phyloP scores from a whole-genome alignment of 1,140 invertebrate genomes.

The Stenopsyche tienmushanensis region DNA sequence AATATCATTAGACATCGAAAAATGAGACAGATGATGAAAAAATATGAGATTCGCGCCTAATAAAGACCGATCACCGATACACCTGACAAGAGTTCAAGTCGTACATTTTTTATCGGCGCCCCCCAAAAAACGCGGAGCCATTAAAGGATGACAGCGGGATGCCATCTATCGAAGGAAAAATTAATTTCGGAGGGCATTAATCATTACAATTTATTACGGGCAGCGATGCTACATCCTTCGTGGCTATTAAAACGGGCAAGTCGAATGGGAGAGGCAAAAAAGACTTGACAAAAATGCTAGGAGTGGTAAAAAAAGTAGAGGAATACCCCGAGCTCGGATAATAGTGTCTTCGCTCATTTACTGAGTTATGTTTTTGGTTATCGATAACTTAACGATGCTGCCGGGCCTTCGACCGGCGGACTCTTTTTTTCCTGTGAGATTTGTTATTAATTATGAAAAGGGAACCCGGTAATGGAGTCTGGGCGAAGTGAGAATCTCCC shows the following conservation, averaged over 20 bases:
- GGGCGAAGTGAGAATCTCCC: constrained; percentile 5
- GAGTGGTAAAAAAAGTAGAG: constrained; percentile 1
- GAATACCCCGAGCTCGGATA: constrained; percentile 25
- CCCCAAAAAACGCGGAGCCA: constrained; percentile 32
- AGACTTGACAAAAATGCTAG: constrained; percentile 40
- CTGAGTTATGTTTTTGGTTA: constrained; percentile 31
- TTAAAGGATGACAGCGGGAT: constrained; percentile 41
- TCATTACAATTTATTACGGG: constrained; percentile 41
- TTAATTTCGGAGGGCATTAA: constrained; percentile 41
- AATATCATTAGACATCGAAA: no score
- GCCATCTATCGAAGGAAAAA: constrained; percentile 42
- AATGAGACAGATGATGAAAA: constrained; percentile 1
- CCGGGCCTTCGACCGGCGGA: constrained; percentile 1
- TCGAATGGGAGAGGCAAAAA: constrained; percentile 27
- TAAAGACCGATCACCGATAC: constrained; percentile 28
- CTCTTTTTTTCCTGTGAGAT: constrained; percentile 13
- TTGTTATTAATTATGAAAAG: constrained; percentile 17
- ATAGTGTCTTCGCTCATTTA: constrained; percentile 39
- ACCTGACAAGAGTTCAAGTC: constrained; percentile 33
- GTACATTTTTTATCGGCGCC: constrained; percentile 32
- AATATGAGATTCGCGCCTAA: constrained; percentile 19
- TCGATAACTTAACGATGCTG: constrained; percentile 14
- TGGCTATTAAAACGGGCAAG: constrained; percentile 31
- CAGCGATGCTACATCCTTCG: constrained; percentile 36
- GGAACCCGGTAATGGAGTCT: constrained; percentile 3